Evolutionary conservation across 2,113 vertebrate genomes (phyloP).

Genomic region (Eclectus roratus): DNA sequence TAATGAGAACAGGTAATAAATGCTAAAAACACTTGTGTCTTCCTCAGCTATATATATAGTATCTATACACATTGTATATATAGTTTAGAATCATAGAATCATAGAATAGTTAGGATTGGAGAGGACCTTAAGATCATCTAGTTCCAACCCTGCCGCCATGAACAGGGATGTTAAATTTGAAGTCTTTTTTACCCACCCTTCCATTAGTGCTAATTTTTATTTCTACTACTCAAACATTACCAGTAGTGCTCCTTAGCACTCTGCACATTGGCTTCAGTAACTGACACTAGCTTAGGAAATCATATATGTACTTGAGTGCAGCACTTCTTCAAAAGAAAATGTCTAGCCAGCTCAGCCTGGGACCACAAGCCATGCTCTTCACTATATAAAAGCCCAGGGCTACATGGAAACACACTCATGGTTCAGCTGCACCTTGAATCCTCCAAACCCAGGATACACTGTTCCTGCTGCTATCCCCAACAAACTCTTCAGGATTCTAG

Average conservation of each 20-base stretch:
- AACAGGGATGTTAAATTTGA: background rate
- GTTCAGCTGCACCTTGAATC: background rate
- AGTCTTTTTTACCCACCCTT: background rate
- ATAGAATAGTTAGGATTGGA: too few species aligned
- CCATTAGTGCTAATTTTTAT: background rate
- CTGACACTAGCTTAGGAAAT: background rate
- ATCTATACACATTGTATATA: background rate
- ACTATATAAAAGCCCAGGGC: background rate
- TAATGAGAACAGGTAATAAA: slow-evolving; percentile 13
- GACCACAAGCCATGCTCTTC: background rate
- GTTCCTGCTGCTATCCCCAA: background rate
- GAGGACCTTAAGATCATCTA: background rate
- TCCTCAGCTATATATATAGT: background rate
- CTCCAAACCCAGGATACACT: background rate
- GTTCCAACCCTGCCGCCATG: background rate
- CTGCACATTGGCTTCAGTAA: background rate
- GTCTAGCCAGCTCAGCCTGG: background rate
- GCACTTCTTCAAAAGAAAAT: background rate
- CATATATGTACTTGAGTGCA: background rate
- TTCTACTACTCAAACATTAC: background rate
- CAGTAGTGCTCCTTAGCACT: background rate
- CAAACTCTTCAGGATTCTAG: background rate
- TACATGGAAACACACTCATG: background rate
- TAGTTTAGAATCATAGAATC: too few species aligned
- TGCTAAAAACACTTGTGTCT: background rate